phyloP scores from a whole-genome alignment of 2,113 vertebrate species.

The Ochotona curzoniae region DNA sequence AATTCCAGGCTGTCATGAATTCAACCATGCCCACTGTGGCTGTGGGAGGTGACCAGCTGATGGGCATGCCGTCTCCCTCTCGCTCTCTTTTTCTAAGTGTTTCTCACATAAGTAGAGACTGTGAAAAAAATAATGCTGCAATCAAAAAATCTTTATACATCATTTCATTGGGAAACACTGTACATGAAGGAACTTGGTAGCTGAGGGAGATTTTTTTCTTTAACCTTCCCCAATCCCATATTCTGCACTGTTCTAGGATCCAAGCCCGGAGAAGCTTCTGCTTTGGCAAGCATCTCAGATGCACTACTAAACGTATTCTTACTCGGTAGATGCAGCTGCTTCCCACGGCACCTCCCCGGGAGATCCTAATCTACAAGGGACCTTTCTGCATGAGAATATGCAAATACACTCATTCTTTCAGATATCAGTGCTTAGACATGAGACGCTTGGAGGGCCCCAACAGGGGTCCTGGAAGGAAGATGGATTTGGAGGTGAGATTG shows the following conservation, averaged over 20 bases:
- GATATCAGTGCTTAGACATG: not conserved
- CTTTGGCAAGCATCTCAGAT: constrained; percentile 15
- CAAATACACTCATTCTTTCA: constrained; percentile 41
- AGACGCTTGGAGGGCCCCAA: not conserved
- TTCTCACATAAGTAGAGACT: too few species aligned
- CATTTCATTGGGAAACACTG: not conserved
- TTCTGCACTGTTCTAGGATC: not conserved
- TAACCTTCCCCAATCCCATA: not conserved
- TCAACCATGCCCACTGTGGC: too few species aligned
- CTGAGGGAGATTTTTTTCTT: not conserved
- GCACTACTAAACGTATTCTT: not conserved
- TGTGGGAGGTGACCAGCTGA: too few species aligned
- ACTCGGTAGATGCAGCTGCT: not conserved
- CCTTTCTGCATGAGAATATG: not conserved
- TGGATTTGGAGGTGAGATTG: constrained; percentile 39
- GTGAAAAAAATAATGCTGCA: not conserved
- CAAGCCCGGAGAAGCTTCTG: not conserved
- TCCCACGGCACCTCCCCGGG: not conserved
- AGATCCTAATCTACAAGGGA: constrained; percentile 38
- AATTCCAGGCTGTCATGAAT: too few species aligned
- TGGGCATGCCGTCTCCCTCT: too few species aligned
- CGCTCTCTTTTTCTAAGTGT: too few species aligned
- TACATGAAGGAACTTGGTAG: not conserved
- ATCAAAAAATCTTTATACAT: not conserved
- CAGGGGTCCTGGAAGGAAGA: constrained; percentile 29